Percentiles rank a stretch among this genome's conserved stretches.
Conservation (phyloP, 2,888 invertebrate species). For the Bugulina stolonifera region DNA sequence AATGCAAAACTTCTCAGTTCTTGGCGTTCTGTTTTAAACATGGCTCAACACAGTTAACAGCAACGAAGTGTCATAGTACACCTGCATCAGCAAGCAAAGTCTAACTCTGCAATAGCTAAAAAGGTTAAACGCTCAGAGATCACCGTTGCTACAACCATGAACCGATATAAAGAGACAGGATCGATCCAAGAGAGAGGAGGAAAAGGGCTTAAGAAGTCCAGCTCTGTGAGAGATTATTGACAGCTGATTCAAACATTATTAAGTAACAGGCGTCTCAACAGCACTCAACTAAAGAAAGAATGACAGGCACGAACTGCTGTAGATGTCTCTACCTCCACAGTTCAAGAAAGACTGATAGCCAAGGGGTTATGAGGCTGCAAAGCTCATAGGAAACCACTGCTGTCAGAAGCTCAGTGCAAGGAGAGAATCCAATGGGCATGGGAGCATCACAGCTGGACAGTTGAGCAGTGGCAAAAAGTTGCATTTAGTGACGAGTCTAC, state of each 20-base stretch:
- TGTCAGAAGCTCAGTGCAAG: conserved; percentile 1
- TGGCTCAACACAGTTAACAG: no score
- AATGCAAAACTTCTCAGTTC: background rate
- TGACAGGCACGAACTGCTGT: background rate
- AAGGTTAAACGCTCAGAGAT: no score
- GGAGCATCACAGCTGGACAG: background rate
- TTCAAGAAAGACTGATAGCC: background rate
- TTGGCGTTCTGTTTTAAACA: background rate
- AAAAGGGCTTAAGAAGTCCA: background rate
- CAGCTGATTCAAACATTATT: background rate
- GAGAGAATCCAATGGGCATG: background rate
- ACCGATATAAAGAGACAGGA: background rate
- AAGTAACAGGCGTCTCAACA: conserved; percentile 4
- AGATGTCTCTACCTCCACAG: background rate
- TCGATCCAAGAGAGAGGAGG: background rate
- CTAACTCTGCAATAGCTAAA: no score
- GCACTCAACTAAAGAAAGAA: background rate
- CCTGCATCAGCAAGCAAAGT: background rate
- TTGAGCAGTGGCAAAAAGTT: conserved; percentile 4
- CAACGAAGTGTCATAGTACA: background rate
- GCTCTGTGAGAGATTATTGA: background rate
- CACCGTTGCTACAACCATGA: no score
- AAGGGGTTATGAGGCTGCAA: no score
- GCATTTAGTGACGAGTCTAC: background rate
- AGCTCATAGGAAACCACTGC: no score